Percentiles rank a stretch among this genome's conserved stretches.
These are phyloP conservation scores for Rhagium mordax DNA, from an alignment of 2,888 invertebrate genomes.

Conservation along the genomic window DNA sequence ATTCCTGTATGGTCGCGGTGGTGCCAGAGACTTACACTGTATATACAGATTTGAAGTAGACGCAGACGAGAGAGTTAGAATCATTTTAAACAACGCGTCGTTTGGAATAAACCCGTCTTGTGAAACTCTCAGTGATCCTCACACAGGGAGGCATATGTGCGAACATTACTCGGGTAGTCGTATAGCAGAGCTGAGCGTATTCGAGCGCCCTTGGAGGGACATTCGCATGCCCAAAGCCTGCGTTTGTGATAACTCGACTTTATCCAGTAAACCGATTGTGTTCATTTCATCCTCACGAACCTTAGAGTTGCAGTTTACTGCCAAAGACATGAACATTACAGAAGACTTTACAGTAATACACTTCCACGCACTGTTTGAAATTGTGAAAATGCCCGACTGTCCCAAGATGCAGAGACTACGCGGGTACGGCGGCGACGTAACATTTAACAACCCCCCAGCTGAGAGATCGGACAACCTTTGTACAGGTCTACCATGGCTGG, in stretches of 20 bases:
- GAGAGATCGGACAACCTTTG: slow-evolving; percentile 78
- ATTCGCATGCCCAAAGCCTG: slow-evolving; percentile 82
- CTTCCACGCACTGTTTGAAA: slow-evolving; percentile 83
- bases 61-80: slow-evolving; percentile 76
- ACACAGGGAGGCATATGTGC: slow-evolving; percentile 80
- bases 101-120: slow-evolving; percentile 80
- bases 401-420: slow-evolving; percentile 77
- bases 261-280: slow-evolving; percentile 75
- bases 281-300: slow-evolving; percentile 79
- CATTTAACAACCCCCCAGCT: slow-evolving; percentile 76
- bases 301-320: slow-evolving; percentile 84
- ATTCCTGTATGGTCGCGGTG: slow-evolving; percentile 88
- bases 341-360: slow-evolving; percentile 88
- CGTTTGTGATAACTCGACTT: slow-evolving; percentile 82
- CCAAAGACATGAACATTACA: slow-evolving; percentile 81
- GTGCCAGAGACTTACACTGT: slow-evolving; percentile 83
- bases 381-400: slow-evolving; percentile 77
- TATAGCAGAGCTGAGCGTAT: slow-evolving; percentile 74
- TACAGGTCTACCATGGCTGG: slow-evolving; percentile 84
- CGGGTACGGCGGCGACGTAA: slow-evolving; percentile 79
- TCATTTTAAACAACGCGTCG: slow-evolving; percentile 81
- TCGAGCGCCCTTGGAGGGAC: slow-evolving; percentile 83
- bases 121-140: slow-evolving; percentile 80
- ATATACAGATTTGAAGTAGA: slow-evolving; percentile 76
- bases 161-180: slow-evolving; percentile 66